Conservation (phyloP, 2,797 vertebrate species). For the Triplophysa yarkandensis region DNA sequence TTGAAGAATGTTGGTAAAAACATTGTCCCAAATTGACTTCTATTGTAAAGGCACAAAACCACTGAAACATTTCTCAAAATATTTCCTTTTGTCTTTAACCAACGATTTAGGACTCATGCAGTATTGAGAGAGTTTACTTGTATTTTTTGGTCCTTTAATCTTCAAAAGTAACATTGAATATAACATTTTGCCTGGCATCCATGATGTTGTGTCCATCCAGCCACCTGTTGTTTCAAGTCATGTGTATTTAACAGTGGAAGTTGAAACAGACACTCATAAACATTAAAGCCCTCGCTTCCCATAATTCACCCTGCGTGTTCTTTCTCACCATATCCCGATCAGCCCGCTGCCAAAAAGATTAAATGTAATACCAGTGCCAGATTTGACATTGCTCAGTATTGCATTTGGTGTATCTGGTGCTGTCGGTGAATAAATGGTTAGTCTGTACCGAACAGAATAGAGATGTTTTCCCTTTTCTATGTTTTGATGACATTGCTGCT, state of each 20-base stretch:
- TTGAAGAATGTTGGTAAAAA: too few species aligned
- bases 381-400: constrained; percentile 34
- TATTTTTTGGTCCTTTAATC: too few species aligned
- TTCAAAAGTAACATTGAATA: neutral
- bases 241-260: constrained; percentile 16
- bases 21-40: too few species aligned
- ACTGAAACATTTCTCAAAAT: too few species aligned
- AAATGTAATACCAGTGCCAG: constrained; percentile 32
- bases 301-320: constrained; percentile 9
- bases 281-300: neutral
- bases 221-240: neutral
- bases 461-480: constrained; percentile 39
- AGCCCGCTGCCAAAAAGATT: constrained; percentile 40
- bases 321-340: constrained; percentile 17
- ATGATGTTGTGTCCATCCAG: neutral
- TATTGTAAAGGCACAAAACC: too few species aligned
- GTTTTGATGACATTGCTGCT: constrained; percentile 15
- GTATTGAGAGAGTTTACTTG: too few species aligned
- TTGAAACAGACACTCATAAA: neutral
- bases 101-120: too few species aligned
- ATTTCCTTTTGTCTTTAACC: too few species aligned
- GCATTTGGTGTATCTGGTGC: constrained; percentile 34
- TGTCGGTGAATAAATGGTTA: constrained; percentile 30
- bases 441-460: constrained; percentile 27
- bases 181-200: neutral